These are phyloP conservation scores for Ivindomyrus marchei DNA, from an alignment of 2,113 vertebrate species.

Conservation along the genomic window DNA sequence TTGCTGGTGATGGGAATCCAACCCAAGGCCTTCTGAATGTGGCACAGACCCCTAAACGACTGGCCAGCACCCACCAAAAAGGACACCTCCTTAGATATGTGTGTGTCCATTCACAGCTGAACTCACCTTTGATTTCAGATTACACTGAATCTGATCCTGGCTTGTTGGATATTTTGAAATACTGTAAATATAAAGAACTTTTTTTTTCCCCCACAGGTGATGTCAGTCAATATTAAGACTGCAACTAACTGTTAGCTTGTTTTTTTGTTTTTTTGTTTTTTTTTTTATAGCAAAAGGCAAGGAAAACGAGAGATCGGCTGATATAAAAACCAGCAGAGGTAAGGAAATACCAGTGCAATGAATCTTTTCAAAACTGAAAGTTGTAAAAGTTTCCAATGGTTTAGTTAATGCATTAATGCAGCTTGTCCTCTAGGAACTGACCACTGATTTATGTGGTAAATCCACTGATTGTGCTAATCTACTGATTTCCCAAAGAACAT, in stretches of 20 bases:
- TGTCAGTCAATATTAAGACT: neutral
- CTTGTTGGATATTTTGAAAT: neutral
- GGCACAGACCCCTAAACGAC: neutral
- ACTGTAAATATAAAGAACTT: neutral
- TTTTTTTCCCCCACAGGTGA: neutral
- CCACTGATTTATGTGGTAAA: neutral
- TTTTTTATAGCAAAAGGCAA: conserved; percentile 80
- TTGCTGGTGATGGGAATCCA: neutral
- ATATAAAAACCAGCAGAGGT: conserved; percentile 78
- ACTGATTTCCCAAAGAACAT: neutral
- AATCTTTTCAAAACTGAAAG: neutral
- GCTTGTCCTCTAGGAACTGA: neutral
- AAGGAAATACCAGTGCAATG: conserved; percentile 41
- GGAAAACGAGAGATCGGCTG: conserved; percentile 78
- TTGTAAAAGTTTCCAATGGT: neutral
- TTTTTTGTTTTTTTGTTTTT: conserved; percentile 22
- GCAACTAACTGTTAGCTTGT: conserved; percentile 1
- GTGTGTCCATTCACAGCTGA: neutral
- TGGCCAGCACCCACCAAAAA: neutral
- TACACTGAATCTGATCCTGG: neutral
- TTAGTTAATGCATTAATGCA: neutral
- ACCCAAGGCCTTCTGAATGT: neutral
- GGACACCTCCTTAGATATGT: neutral
- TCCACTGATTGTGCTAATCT: neutral
- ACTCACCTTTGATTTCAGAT: neutral